These are phyloP conservation scores for Heliconius cydno DNA, from an alignment of 2,888 invertebrate species.

Conservation along the genomic window DNA sequence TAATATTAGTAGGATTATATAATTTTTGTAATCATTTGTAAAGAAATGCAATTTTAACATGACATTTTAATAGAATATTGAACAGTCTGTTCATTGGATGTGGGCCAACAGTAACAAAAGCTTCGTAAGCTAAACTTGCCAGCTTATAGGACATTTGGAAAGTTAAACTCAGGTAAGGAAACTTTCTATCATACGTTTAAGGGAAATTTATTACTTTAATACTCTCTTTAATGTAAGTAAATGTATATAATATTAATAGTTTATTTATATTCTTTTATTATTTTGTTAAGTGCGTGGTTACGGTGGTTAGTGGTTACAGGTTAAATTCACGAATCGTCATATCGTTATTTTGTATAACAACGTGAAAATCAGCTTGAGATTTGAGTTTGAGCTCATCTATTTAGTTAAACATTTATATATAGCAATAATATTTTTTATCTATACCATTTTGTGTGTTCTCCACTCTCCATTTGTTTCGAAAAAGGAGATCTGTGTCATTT, in stretches of 20 bases:
- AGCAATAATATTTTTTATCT: too few relatives aligned
- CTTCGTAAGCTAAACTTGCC: constrained; percentile 42
- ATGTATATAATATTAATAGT: background rate
- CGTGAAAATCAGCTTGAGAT: too few relatives aligned
- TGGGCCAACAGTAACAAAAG: constrained; percentile 45
- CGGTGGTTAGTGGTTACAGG: too few relatives aligned
- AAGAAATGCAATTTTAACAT: constrained; percentile 34
- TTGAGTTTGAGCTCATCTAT: too few relatives aligned
- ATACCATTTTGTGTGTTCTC: too few relatives aligned
- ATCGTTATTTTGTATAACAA: too few relatives aligned
- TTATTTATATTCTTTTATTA: background rate
- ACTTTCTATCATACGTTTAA: constrained; percentile 25
- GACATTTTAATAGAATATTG: constrained; percentile 42
- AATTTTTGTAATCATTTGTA: constrained; percentile 9
- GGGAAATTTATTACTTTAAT: constrained; percentile 24
- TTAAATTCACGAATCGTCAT: too few relatives aligned
- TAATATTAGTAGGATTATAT: background rate
- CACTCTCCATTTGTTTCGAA: too few relatives aligned
- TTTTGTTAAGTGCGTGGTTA: too few relatives aligned
- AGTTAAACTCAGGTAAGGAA: constrained; percentile 39
- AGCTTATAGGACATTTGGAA: constrained; percentile 41
- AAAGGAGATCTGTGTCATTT: too few relatives aligned
- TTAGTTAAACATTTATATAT: too few relatives aligned
- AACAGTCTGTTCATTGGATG: constrained; percentile 41
- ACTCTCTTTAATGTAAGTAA: background rate